Base-by-base conservation (phyloP, 2,888 invertebrate species). In the Caenorhabditis doughertyi region DNA sequence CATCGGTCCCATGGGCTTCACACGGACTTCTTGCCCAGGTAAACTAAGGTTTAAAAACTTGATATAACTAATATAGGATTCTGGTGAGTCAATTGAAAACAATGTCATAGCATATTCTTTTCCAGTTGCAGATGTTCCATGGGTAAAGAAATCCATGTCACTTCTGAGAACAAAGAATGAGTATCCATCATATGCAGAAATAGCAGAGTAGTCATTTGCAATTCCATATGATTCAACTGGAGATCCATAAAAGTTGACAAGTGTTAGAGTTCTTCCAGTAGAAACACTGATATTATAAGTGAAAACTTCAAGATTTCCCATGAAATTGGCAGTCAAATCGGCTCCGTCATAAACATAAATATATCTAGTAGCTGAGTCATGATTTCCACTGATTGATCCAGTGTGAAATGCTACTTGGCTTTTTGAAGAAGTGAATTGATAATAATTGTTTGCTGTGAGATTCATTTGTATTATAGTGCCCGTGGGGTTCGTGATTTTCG, bases 1-100 rank as follows among this genome's bases (percentile, higher is more conserved):
- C 2, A 60, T 39, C 25, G 71, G 71, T n/a, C n/a, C 39, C 51
- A 51, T 23, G n/a, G 71, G 71, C 39, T 47, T 32, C 39, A 72
- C 27, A 0, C 32, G 25, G 18, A 60, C 51, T 60, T 39, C 21
- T 27, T 72, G 44, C 3, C 62, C 62, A 5, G 42, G 7, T 3
- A 25, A 13, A 35, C 23, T 58, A 13, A 16, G 29, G 4, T 47
- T 47, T 18, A 42, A 16, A 9, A 72, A 18, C 4, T 29, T 32
- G n/a, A 72, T 25, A 9, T 13, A 1, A 16, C 2, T 51, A 21
- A 72, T 60, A 51, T 72, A 60, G 3, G 27, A 9, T 23, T 60
- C 65, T 35, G 35, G 35, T 7, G 35, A 35, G 9, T 9, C 9
- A 9, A 35, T 35, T 5, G 35, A 5, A 35, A 7, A 35, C 11